These are phyloP conservation scores for Fistularia commersonii DNA, from an alignment of 2,797 vertebrate genomes.

Conservation along the genomic window DNA sequence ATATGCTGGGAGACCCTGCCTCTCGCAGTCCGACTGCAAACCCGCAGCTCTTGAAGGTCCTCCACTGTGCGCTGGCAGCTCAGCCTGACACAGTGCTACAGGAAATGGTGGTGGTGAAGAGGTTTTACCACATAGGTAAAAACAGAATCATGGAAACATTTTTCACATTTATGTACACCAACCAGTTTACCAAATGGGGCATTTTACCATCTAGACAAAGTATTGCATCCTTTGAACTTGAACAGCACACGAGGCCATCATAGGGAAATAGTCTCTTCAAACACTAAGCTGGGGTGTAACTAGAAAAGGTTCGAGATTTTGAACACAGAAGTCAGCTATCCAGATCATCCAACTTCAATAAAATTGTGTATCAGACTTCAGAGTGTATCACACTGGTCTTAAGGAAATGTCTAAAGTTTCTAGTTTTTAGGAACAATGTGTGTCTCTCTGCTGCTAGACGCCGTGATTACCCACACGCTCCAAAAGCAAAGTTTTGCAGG, in stretches of 20 bases:
- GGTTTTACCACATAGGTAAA: conserved; percentile 52
- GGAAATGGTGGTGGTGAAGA: conserved; percentile 49
- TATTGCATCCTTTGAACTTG: too few species aligned
- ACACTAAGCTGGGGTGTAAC: too few species aligned
- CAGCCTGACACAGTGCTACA: conserved; percentile 8
- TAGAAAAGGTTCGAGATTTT: too few species aligned
- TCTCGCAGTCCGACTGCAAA: conserved; percentile 14
- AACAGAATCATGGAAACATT: not conserved
- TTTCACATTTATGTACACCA: not conserved
- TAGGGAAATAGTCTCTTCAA: too few species aligned
- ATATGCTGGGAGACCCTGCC: conserved; percentile 10
- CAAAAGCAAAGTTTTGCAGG: not conserved
- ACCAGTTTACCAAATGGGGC: not conserved
- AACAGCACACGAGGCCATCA: too few species aligned
- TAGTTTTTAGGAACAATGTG: too few species aligned
- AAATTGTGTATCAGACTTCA: too few species aligned
- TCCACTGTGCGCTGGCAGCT: conserved; percentile 13
- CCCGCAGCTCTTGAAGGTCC: not conserved
- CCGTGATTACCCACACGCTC: too few species aligned
- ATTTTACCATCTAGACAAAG: not conserved
- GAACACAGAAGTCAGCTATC: conserved; percentile 3
- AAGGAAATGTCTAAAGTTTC: too few species aligned
- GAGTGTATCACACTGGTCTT: too few species aligned
- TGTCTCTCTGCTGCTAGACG: too few species aligned
- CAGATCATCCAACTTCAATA: too few species aligned